Evolutionary conservation across 2,113 vertebrate genomes (phyloP).

Genomic region (Mola mola): DNA sequence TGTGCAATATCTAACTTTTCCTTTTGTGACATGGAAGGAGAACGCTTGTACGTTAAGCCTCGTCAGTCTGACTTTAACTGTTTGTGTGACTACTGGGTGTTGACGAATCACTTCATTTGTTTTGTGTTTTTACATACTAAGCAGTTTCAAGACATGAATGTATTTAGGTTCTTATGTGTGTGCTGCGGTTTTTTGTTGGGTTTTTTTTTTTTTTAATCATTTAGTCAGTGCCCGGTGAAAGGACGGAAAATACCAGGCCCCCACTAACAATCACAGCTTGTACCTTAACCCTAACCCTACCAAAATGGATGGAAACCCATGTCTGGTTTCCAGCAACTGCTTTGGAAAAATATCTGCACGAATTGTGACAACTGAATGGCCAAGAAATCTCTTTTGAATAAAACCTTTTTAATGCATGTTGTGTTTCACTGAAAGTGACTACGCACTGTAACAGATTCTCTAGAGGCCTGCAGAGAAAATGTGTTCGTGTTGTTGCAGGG

Average conservation of each 20-base stretch:
- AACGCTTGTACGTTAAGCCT: conserved; percentile 27
- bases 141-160: conserved; percentile 48
- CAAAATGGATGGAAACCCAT: conserved; percentile 4
- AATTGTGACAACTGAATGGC: conserved; percentile 21
- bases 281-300: too few species aligned
- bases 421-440: neutral
- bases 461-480: neutral
- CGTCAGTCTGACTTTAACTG: conserved; percentile 51
- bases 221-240: conserved; percentile 44
- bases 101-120: conserved; percentile 53
- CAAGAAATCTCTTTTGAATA: conserved; percentile 39
- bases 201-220: neutral
- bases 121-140: conserved; percentile 43
- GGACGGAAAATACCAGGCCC: too few species aligned
- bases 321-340: neutral
- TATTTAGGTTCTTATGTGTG: conserved; percentile 42
- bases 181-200: neutral
- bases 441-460: neutral
- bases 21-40: conserved; percentile 40
- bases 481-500: neutral
- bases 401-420: conserved; percentile 23
- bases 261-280: too few species aligned
- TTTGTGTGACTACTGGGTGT: conserved; percentile 74
- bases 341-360: conserved; percentile 34
- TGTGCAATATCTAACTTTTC: conserved; percentile 69